Conservation (phyloP, 2,113 vertebrate species). For the Mus musculus region DNA sequence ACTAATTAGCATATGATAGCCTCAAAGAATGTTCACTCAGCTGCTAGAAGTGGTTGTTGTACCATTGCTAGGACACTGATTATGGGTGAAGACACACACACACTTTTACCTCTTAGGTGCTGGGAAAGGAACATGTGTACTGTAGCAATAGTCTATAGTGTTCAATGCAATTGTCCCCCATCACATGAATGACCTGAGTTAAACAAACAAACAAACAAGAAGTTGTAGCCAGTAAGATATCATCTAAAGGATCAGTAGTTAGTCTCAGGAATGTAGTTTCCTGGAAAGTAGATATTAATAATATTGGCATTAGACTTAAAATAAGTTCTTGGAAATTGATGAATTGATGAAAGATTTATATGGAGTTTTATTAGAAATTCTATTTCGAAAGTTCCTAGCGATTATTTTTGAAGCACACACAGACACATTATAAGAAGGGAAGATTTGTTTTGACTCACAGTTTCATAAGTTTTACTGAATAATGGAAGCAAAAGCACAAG, state of each 20-base stretch:
- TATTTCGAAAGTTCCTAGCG: background rate
- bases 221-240: background rate
- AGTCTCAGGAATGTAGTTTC: background rate
- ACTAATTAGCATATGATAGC: background rate
- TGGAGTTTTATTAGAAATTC: background rate
- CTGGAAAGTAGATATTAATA: background rate
- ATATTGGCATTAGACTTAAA: background rate
- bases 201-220: background rate
- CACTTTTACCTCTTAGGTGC: background rate
- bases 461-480: background rate
- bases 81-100: rapidly evolving
- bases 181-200: background rate
- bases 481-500: background rate
- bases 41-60: background rate
- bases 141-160: background rate
- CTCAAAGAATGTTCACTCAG: background rate
- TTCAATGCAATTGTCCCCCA: background rate
- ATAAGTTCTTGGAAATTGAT: background rate
- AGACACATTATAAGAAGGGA: background rate
- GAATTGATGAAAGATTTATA: background rate
- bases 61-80: background rate
- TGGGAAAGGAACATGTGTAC: background rate
- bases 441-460: background rate
- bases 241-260: background rate
- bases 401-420: background rate